Base-by-base conservation (phyloP, 2,888 invertebrate genomes). In the Chloroclysta siterata region DNA sequence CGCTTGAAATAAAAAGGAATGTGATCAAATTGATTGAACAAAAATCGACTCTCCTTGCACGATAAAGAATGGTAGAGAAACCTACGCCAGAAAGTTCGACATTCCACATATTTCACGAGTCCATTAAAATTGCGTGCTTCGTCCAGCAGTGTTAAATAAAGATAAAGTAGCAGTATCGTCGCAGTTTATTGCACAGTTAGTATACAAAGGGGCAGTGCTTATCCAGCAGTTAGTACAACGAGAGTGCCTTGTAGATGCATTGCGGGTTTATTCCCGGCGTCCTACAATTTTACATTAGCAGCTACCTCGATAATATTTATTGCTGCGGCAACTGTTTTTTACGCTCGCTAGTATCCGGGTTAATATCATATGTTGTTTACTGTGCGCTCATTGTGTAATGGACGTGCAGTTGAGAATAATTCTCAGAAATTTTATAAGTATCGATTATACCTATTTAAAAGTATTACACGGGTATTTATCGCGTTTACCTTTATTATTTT, bases 251-350 rank as follows among this genome's bases (percentile, higher is more conserved):
- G 65, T 65, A 65, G 65, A 65, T 65, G 61, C 61, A 65, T 58
- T 65, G 65, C 65, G 65, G 65, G 61, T 13, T 48, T 65, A 52
- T 57, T 54, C 51, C 61, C 46, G 41, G 57, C 52, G 60, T 58
- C 65, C 61, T 65, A 61, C 65, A 65, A 65, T 65, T 65, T 65
- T 58, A 65, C 65, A 65, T 65, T 65, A 65, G 65, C 57, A 57
- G 53, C 53, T 53, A 62, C 65, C 61, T 61, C 65, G 65, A 61
- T 65, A 41, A 58, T 65, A 65, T 65, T 65, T 65, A 65, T 65
- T 52, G 61, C 65, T 65, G 65, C 65, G 61, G 65, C 61, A 65
- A 65, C 56, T 41, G 54, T 65, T 65, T 65, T 65, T 65, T 65
- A 58, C 56, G 51, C 60, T 53, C 58, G 61, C 57, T 29, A 7